Percentiles rank a stretch among this genome's conserved stretches.
phyloP scores from a whole-genome alignment of 2,888 invertebrate genomes.

The Trichopoda pennipes region DNA sequence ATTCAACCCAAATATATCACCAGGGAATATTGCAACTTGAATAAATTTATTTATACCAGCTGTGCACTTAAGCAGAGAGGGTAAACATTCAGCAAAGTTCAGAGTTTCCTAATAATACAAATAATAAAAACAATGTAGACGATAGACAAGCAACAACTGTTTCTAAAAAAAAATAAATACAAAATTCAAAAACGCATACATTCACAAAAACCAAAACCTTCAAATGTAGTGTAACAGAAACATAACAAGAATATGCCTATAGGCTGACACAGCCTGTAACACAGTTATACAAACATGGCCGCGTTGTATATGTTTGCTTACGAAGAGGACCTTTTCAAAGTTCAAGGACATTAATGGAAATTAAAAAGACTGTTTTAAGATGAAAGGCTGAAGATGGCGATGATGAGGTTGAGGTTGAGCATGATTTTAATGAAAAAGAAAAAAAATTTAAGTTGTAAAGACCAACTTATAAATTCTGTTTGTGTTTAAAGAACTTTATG shows the following conservation, averaged over 20 bases:
- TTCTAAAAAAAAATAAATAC: background rate
- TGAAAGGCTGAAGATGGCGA: background rate
- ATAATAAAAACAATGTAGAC: constrained; percentile 12
- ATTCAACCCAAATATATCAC: background rate
- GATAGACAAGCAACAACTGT: constrained; percentile 26
- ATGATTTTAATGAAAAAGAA: constrained; percentile 8
- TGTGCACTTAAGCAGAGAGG: background rate
- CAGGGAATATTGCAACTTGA: background rate
- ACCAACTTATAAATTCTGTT: constrained; percentile 4
- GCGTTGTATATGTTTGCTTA: constrained; percentile 14
- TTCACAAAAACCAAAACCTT: background rate
- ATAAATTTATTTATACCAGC: background rate
- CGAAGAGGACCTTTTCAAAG: constrained; percentile 29
- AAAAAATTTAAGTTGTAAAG: constrained; percentile 7
- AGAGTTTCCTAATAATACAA: background rate
- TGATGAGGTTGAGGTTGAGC: background rate
- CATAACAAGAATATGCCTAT: constrained; percentile 5
- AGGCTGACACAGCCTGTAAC: constrained; percentile 6
- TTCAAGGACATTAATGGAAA: constrained; percentile 54
- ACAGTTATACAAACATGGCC: constrained; percentile 15
- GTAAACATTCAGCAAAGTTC: background rate
- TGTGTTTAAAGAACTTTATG: constrained; percentile 1
- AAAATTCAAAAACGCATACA: background rate
- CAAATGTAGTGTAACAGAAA: background rate
- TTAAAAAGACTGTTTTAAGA: constrained; percentile 11